Conservation (phyloP, 2,888 invertebrate genomes). For the Tholera decimalis region DNA sequence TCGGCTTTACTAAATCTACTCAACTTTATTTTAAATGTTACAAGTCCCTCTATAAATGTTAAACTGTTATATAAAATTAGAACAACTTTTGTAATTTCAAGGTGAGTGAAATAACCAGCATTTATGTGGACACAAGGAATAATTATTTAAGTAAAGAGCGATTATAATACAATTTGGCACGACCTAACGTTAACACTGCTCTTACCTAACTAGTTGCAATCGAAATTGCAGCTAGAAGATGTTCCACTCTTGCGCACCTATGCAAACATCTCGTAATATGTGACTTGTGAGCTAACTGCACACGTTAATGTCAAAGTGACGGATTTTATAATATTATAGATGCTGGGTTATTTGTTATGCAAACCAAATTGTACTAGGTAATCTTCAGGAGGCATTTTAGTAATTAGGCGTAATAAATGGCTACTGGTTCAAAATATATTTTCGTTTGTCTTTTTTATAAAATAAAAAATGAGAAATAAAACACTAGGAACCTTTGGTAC, state of each 20-base stretch:
- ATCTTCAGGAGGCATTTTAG: neutral
- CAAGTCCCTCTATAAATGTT: neutral
- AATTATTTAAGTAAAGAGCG: constrained; percentile 34
- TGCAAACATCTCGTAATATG: constrained; percentile 60
- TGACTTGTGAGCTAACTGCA: constrained; percentile 52
- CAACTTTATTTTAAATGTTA: constrained; percentile 2
- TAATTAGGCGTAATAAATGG: neutral
- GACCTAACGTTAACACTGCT: constrained; percentile 37
- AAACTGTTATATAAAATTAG: constrained; percentile 28
- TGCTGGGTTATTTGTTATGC: constrained; percentile 3
- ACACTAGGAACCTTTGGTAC: too few relatives aligned
- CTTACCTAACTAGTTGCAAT: constrained; percentile 57
- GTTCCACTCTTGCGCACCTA: constrained; percentile 45
- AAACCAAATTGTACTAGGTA: neutral
- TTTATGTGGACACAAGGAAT: constrained; percentile 23
- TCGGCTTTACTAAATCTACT: constrained; percentile 5
- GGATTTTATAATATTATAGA: constrained; percentile 34
- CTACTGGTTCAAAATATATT: too few relatives aligned
- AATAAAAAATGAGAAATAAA: too few relatives aligned
- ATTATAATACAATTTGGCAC: constrained; percentile 59
- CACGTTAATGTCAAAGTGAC: constrained; percentile 54
- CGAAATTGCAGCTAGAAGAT: constrained; percentile 57
- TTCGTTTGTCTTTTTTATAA: too few relatives aligned
- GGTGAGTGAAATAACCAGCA: constrained; percentile 13
- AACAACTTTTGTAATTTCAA: constrained; percentile 32